Conservation (phyloP, 2,113 vertebrate species). For the Pedionomus torquatus region DNA sequence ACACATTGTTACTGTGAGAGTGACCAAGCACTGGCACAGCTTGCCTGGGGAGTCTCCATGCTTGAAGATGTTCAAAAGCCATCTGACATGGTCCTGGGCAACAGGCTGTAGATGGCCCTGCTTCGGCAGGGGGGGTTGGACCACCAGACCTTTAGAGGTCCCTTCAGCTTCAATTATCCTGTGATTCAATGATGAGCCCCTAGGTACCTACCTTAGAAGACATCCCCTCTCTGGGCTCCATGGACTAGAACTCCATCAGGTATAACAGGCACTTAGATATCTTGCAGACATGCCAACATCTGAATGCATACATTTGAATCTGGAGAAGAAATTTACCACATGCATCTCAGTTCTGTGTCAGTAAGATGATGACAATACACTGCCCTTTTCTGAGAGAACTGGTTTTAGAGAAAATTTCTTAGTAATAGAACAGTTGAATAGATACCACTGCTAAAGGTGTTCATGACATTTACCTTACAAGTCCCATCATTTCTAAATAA, state of each 20-base stretch:
- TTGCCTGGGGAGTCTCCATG: neutral
- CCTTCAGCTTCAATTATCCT: neutral
- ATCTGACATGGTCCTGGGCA: neutral
- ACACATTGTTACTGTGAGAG: neutral
- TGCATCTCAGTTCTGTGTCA: neutral
- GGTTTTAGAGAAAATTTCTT: neutral
- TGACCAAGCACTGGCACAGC: neutral
- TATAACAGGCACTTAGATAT: neutral
- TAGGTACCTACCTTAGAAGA: neutral
- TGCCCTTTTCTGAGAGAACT: neutral
- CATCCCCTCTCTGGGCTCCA: neutral
- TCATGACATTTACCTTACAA: neutral
- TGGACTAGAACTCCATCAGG: neutral
- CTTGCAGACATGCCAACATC: neutral
- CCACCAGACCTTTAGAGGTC: neutral
- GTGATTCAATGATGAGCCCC: neutral
- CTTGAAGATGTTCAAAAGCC: neutral
- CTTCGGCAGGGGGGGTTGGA: neutral
- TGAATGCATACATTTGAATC: neutral
- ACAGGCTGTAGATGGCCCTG: neutral
- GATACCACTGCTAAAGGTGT: neutral
- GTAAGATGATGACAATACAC: neutral
- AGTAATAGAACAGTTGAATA: neutral
- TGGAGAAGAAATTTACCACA: neutral
- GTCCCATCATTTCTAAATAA: neutral